Base-by-base conservation (phyloP, 1,140 invertebrate genomes). In the Cyclargus thomasi region DNA sequence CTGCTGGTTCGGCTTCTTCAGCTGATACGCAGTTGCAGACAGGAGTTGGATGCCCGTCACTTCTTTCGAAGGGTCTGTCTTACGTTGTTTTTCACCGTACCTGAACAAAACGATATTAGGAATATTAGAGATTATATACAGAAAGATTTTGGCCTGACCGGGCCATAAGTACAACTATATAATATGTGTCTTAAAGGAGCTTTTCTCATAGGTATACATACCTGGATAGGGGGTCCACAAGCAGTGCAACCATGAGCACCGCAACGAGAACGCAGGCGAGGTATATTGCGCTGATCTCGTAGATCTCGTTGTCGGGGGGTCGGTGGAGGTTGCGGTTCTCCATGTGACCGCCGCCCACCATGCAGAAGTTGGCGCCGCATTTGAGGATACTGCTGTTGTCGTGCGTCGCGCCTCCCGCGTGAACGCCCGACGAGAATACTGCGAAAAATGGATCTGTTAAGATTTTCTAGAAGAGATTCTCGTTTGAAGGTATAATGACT, bases 181-280 rank as follows among this genome's bases (percentile, higher is more conserved):
- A n/a, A n/a, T n/a, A n/a, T n/a, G n/a, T n/a, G n/a, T n/a, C n/a
- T n/a, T n/a, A n/a, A n/a, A n/a, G n/a, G n/a, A n/a, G n/a, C n/a
- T n/a, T n/a, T n/a, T n/a, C n/a, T n/a, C 29, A 8, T 29, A 29
- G 0, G 5, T 8, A 29, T 29, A 29, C 55, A 3, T 90, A 96
- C 93, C 96, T 95, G 69, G 95, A 95, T 0, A 98, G 92, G 8
- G 97, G 96, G 91, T 99, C 97, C 22, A 99, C 93, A 65, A 98
- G 95, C 5, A 97, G 79, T 1, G 95, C 95, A 55, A 99, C 95
- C 73, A 99, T 95, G 23, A 96, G 90, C 0, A 97, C 95, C 1
- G 97, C 97, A 1, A 97, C 88, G 23, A 97, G 79, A 17, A 98
- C 95, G 80, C 96, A 98, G 0, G 93, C 94, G 20, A 98, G 90